Conservation (phyloP, 2,888 invertebrate species). For the Carterocephalus palaemon region DNA sequence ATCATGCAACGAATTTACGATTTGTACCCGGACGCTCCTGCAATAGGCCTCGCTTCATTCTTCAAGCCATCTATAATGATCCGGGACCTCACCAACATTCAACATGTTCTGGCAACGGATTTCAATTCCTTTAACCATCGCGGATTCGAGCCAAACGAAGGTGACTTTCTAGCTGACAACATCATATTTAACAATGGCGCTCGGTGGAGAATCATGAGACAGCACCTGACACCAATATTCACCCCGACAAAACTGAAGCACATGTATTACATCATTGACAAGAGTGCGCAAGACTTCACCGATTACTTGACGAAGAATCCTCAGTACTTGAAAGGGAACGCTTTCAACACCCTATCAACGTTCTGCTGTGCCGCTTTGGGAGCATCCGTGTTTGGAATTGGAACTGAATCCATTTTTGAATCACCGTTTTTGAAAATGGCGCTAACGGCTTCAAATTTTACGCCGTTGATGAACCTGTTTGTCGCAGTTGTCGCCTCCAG, state of each 20-base stretch:
- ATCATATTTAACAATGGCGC: constrained; percentile 36
- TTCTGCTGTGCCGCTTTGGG: constrained; percentile 41
- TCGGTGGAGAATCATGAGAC: constrained; percentile 42
- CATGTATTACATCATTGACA: constrained; percentile 44
- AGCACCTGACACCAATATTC: constrained; percentile 46
- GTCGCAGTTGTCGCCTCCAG: constrained; percentile 30
- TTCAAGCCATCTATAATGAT: constrained; percentile 35
- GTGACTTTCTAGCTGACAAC: constrained; percentile 35
- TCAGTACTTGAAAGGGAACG: constrained; percentile 34
- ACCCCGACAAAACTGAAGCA: constrained; percentile 44
- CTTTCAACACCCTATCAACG: constrained; percentile 32
- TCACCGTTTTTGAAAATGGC: constrained; percentile 41
- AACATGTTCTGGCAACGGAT: constrained; percentile 36
- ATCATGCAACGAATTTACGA: constrained; percentile 45
- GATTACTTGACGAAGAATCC: constrained; percentile 41
- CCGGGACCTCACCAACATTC: constrained; percentile 37
- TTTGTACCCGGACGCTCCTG: constrained; percentile 44
- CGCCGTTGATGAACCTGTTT: constrained; percentile 27
- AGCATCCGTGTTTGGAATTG: constrained; percentile 53
- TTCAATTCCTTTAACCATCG: constrained; percentile 38
- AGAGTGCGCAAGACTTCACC: constrained; percentile 40
- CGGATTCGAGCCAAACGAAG: constrained; percentile 30
- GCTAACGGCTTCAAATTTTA: constrained; percentile 26
- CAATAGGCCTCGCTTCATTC: constrained; percentile 43
- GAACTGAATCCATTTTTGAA: constrained; percentile 42